Base-by-base conservation (phyloP, 2,888 invertebrate genomes). In the Formica aserva region DNA sequence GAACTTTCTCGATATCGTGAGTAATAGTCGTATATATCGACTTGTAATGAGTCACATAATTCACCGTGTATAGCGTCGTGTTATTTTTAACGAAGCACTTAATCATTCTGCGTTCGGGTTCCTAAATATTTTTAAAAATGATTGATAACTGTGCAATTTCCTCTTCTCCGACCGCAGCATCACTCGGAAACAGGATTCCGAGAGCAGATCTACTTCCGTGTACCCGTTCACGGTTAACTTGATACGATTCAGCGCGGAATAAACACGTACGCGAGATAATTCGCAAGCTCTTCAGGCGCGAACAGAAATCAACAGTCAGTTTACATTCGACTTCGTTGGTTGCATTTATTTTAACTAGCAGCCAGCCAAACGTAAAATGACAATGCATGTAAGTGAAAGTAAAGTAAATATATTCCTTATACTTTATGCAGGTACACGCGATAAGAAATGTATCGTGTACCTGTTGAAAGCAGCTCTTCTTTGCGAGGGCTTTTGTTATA, bases 361-460 rank as follows among this genome's bases (percentile, higher is more conserved):
- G 8, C 18, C 75, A 66, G 52, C 45, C 29, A 29, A 13, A 77
- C 55, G 52, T 71, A 22, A 71, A 71, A 67, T 57, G 13, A 71
- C 57, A 78, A 78, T 55, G 52, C 26, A 15, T 29, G 6, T 66
- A 35, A 18, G 77, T 77, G 77, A 78, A 78, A 78, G 71, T 78
- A 6, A 69, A 78, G 32, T 29, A 57, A n/a, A n/a, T 8, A 52
- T 52, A 52, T 52, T 52, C 52, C n/a, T n/a, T 52, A 52, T 15
- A 41, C n/a, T 57, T 45, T 41, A 15, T 52, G 18, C 3, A 41
- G 11, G 8, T 18, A 15, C 32, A 41, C 13, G 6, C 45, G 18
- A 9, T 38, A 69, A 32, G 67, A 77, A 55, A 15, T 76, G 48
- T 22, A 26, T 22, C 35, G 18, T 26, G 22, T 26, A 26, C 0